These are phyloP conservation scores for Drosophila trapezifrons DNA, from an alignment of 1,140 invertebrate genomes.

Conservation along the genomic window DNA sequence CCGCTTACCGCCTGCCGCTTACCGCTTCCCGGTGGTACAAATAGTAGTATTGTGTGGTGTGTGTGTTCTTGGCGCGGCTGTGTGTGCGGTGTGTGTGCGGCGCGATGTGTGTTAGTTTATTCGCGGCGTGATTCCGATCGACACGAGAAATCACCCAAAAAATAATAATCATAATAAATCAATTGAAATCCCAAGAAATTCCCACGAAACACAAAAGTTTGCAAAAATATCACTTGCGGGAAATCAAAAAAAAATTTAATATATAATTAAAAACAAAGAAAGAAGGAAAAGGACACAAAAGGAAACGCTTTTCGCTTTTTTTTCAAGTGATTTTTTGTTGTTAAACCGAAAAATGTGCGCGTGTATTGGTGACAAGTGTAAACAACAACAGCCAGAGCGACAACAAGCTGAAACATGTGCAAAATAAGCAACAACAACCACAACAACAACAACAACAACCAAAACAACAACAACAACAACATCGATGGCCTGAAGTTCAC, in stretches of 20 bases:
- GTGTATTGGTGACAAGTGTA: slow-evolving; percentile 67
- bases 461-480: slow-evolving; percentile 31
- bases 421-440: slow-evolving; percentile 41
- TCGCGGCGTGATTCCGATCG: slow-evolving; percentile 3
- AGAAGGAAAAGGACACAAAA: slow-evolving; percentile 20
- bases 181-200: neutral
- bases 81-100: slow-evolving; percentile 17
- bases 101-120: slow-evolving; percentile 11
- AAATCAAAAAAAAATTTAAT: neutral
- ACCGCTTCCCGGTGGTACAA: neutral
- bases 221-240: neutral
- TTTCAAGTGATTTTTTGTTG: slow-evolving; percentile 52
- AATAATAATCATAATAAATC: too few relatives aligned
- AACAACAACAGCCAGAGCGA: slow-evolving; percentile 43
- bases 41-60: slow-evolving; percentile 9
- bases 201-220: neutral
- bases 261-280: slow-evolving; percentile 6
- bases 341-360: slow-evolving; percentile 48
- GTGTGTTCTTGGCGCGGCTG: slow-evolving; percentile 19
- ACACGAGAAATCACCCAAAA: neutral
- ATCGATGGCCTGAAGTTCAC: slow-evolving; percentile 25
- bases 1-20: neutral
- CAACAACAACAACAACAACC: slow-evolving; percentile 19
- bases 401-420: slow-evolving; percentile 42
- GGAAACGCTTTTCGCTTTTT: slow-evolving; percentile 45